Percentiles rank a stretch among this genome's conserved stretches.
Evolutionary conservation across 2,113 vertebrate species (phyloP).

Genomic region (Halcyon senegalensis): DNA sequence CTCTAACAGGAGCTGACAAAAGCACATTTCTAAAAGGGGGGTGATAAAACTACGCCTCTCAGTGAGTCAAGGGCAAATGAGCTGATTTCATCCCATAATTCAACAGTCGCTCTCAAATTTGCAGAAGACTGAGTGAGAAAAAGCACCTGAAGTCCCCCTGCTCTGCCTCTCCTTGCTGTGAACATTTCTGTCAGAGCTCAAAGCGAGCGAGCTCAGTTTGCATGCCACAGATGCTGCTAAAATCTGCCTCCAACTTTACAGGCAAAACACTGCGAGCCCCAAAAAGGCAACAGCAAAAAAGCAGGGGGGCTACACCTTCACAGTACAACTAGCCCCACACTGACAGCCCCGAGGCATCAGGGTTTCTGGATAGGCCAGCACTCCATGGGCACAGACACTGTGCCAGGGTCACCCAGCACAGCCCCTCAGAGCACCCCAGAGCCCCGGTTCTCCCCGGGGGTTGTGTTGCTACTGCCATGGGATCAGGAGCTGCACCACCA

Average conservation of each 20-base stretch:
- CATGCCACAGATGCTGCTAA: not conserved
- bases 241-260: not conserved
- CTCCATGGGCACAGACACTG: accelerated
- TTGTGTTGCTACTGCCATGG: accelerated
- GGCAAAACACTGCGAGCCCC: not conserved
- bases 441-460: accelerated
- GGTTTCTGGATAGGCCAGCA: not conserved
- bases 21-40: not conserved
- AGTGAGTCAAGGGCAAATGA: not conserved
- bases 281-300: not conserved
- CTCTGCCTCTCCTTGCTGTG: not conserved
- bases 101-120: not conserved
- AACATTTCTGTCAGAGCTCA: not conserved
- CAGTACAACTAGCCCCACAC: not conserved
- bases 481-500: not conserved
- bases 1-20: constrained; percentile 21
- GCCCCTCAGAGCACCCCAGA: accelerated
- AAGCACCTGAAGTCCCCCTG: not conserved
- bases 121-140: not conserved
- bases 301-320: not conserved
- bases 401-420: not conserved
- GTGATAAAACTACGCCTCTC: not conserved
- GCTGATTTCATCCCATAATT: not conserved
- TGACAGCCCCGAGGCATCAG: not conserved
- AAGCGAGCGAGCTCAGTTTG: not conserved